Evolutionary conservation across 2,888 invertebrate genomes (phyloP).

Genomic region (Palloptera scutellata): DNA sequence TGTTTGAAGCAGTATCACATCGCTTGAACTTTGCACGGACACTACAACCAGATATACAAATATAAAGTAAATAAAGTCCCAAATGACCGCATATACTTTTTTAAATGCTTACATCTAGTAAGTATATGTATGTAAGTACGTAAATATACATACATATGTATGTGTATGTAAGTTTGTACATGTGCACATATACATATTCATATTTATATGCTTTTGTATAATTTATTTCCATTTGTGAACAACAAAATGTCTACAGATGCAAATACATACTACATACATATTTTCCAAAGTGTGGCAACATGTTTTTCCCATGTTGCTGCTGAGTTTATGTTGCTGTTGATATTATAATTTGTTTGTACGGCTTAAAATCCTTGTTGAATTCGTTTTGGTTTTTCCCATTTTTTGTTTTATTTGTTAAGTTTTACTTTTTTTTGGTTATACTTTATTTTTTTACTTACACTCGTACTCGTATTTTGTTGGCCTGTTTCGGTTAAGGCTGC

Average conservation of each 20-base stretch:
- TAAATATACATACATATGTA: neutral
- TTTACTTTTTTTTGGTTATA: constrained; percentile 3
- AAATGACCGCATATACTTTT: too few species aligned
- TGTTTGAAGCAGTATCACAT: too few species aligned
- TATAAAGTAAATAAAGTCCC: too few species aligned
- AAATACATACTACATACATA: neutral
- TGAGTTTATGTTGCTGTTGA: constrained; percentile 5
- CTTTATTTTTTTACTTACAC: constrained; percentile 1
- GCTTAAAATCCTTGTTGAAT: constrained; percentile 6
- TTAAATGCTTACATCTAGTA: too few species aligned
- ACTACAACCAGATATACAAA: too few species aligned
- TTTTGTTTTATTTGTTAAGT: neutral
- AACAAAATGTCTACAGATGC: too few species aligned
- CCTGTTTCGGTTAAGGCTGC: neutral
- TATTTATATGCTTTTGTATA: neutral
- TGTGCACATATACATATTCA: neutral
- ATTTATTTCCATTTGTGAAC: too few species aligned
- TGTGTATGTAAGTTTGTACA: neutral
- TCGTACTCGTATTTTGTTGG: constrained; percentile 5
- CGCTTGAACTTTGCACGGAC: too few species aligned
- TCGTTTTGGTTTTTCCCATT: too few species aligned
- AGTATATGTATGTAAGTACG: too few species aligned
- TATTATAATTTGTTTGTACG: constrained; percentile 19
- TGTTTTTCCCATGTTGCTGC: constrained; percentile 2
- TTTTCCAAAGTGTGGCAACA: constrained; percentile 8